Evolutionary conservation across 1,140 invertebrate genomes (phyloP).

Genomic region (Carposina sasakii): DNA sequence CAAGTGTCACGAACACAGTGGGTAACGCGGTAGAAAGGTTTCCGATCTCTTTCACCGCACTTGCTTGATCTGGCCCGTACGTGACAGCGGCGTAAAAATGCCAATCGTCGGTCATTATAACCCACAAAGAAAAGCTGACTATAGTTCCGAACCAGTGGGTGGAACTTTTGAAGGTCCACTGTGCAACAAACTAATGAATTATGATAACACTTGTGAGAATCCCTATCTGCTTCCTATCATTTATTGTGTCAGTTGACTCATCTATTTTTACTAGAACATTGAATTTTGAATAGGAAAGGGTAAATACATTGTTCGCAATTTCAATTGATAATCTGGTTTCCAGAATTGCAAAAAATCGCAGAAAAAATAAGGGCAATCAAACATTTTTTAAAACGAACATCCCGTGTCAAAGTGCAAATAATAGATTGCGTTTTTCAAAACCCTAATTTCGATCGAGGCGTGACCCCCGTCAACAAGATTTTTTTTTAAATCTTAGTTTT

Average conservation of each 20-base stretch:
- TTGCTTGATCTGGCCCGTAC: slow-evolving; percentile 34
- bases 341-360: too few relatives aligned
- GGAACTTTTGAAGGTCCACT: slow-evolving; percentile 41
- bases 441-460: slow-evolving; percentile 66
- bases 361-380: slow-evolving; percentile 52
- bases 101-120: slow-evolving; percentile 53
- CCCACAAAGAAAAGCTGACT: slow-evolving; percentile 39
- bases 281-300: not conserved
- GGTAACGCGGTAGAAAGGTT: too few relatives aligned
- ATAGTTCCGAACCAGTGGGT: slow-evolving; percentile 39
- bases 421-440: slow-evolving; percentile 60
- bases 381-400: slow-evolving; percentile 48
- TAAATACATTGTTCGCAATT: too few relatives aligned
- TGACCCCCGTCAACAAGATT: slow-evolving; percentile 69
- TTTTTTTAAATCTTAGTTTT: slow-evolving; percentile 57
- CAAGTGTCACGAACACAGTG: too few relatives aligned
- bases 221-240: not conserved
- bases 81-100: slow-evolving; percentile 51
- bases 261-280: not conserved
- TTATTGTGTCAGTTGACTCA: not conserved
- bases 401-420: slow-evolving; percentile 69
- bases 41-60: slow-evolving; percentile 4
- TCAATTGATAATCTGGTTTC: too few relatives aligned
- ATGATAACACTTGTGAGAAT: not conserved
- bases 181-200: slow-evolving; percentile 9